Conservation (phyloP, 1,140 invertebrate species). For the Drosophila sucinea region DNA sequence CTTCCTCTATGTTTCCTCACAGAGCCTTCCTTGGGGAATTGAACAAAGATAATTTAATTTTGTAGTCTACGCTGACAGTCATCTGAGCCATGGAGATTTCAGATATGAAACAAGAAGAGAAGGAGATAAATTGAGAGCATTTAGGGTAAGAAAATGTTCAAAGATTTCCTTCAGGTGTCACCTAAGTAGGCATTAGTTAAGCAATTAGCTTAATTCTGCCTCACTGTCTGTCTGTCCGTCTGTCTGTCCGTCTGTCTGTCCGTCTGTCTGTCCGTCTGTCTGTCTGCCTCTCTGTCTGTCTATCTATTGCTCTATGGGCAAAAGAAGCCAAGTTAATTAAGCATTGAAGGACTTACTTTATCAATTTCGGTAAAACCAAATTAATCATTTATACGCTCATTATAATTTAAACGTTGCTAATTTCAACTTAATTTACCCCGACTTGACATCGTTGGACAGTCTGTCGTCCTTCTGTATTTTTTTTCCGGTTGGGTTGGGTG, state of each 20-base stretch:
- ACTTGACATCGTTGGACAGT: constrained; percentile 6
- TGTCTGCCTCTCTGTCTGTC: neutral
- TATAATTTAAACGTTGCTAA: constrained; percentile 27
- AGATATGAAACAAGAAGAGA: neutral
- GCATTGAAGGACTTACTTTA: constrained; percentile 20
- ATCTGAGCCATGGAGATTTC: neutral
- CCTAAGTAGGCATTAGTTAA: neutral
- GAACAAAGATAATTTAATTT: constrained; percentile 20
- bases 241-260: neutral
- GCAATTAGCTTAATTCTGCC: constrained; percentile 26
- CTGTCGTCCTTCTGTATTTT: neutral
- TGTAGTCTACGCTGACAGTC: constrained; percentile 14
- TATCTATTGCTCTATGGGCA: neutral
- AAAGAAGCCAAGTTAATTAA: constrained; percentile 13
- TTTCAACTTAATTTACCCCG: constrained; percentile 25
- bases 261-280: neutral
- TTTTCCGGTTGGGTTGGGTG: constrained; percentile 3
- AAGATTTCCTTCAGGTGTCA: constrained; percentile 18
- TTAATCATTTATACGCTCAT: constrained; percentile 32
- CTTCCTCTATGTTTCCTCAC: neutral
- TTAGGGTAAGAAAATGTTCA: constrained; percentile 1
- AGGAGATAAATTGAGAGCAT: neutral
- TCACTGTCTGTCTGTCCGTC: neutral
- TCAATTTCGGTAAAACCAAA: constrained; percentile 28
- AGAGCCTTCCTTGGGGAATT: neutral